phyloP scores from a whole-genome alignment of 2,888 invertebrate genomes.

The Flabesymbios commensalis region DNA sequence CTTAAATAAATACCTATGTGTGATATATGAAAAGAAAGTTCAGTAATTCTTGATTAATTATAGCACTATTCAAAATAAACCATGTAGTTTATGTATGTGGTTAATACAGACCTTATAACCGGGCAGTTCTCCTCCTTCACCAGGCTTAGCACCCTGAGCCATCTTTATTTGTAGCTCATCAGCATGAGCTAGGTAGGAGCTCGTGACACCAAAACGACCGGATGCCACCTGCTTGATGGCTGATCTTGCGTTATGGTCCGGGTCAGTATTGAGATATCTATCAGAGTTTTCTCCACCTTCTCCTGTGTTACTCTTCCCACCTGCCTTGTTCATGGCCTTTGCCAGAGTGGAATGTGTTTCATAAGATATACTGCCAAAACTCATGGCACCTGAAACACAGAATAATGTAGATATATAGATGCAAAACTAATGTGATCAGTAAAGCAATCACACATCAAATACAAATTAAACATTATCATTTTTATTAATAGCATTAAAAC shows the following conservation, averaged over 20 bases:
- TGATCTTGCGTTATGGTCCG: slow-evolving; percentile 81
- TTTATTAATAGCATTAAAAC: not conserved
- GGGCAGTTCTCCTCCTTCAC: slow-evolving; percentile 97
- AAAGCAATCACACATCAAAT: no score
- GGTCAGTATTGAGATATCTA: slow-evolving; percentile 78
- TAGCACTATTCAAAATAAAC: no score
- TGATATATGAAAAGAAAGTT: no score
- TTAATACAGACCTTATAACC: slow-evolving; percentile 81
- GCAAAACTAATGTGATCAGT: no score
- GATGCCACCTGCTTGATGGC: slow-evolving; percentile 99
- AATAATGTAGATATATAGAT: no score
- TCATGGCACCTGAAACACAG: slow-evolving; percentile 81
- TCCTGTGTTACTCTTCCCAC: slow-evolving; percentile 98
- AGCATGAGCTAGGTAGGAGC: slow-evolving; percentile 93
- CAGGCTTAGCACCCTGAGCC: slow-evolving; percentile 99
- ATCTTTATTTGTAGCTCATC: slow-evolving; percentile 99
- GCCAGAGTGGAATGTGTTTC: slow-evolving; percentile 96
- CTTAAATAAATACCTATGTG: no score
- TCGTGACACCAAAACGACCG: slow-evolving; percentile 97
- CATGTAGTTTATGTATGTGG: no score
- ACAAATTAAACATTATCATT: no score
- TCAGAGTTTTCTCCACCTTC: slow-evolving; percentile 83
- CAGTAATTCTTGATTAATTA: no score
- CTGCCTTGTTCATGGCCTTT: slow-evolving; percentile 95
- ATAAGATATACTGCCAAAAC: slow-evolving; percentile 93